A percentile compares a stretch with the other conserved stretches of the same genome.
Evolutionary conservation across 53 echinoderm and acorn worm genomes (phyloP).

Genomic region (Temnopleurus reevesii): DNA sequence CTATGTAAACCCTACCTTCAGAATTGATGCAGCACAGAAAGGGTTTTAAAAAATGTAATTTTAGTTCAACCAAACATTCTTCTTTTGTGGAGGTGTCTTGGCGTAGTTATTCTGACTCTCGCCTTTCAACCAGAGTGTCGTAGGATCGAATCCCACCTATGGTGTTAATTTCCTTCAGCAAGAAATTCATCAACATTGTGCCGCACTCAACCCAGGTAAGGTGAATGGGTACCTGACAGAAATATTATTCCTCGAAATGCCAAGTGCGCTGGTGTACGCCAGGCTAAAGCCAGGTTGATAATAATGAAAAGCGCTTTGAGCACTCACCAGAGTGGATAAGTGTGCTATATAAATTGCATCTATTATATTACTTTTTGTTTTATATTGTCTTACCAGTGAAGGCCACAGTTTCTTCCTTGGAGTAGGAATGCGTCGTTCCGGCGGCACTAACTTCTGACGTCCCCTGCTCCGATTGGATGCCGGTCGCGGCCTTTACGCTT

Average conservation of each 20-base stretch:
- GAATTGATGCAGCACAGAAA: too few relatives aligned
- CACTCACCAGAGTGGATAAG: background rate
- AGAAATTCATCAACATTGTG: too few relatives aligned
- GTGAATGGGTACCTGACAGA: background rate
- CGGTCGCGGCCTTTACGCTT: conserved; percentile 63
- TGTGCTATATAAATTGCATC: too few relatives aligned
- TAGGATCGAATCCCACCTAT: too few relatives aligned
- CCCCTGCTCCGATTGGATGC: conserved; percentile 68
- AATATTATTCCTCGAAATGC: background rate
- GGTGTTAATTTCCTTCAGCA: too few relatives aligned
- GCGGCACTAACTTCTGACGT: conserved; percentile 73
- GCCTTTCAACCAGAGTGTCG: too few relatives aligned
- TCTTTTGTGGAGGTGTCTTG: too few relatives aligned
- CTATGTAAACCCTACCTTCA: too few relatives aligned
- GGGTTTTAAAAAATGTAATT: too few relatives aligned
- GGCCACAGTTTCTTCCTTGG: conserved; percentile 80
- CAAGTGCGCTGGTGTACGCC: background rate
- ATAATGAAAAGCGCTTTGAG: background rate
- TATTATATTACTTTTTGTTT: background rate
- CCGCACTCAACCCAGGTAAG: background rate
- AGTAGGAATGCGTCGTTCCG: conserved; percentile 81
- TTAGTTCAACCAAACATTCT: too few relatives aligned
- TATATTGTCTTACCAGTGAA: conserved; percentile 75
- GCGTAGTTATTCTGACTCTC: too few relatives aligned
- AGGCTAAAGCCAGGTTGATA: background rate